A percentile compares a stretch with the other conserved stretches of the same genome.
These are phyloP conservation scores for Alexandromys fortis DNA, from an alignment of 2,113 vertebrate species.

Conservation along the genomic window DNA sequence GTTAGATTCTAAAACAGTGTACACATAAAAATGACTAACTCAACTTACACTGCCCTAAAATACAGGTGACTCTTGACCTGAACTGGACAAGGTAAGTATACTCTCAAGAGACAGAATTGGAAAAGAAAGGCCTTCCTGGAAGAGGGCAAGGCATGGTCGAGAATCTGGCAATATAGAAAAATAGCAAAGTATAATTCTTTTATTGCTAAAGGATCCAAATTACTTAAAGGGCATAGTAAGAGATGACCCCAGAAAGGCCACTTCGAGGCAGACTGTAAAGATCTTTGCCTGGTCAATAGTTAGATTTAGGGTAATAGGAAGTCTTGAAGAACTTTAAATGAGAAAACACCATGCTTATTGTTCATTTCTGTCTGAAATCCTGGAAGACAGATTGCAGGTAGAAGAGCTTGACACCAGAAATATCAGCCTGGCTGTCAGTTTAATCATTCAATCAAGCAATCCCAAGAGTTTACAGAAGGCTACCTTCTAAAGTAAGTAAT, in stretches of 20 bases:
- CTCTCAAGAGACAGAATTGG: background rate
- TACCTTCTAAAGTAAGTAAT: background rate
- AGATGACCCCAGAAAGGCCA: background rate
- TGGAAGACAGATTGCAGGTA: background rate
- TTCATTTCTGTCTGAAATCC: background rate
- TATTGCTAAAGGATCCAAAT: background rate
- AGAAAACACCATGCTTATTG: background rate
- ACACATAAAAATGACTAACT: background rate
- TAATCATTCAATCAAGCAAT: background rate
- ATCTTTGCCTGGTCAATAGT: background rate
- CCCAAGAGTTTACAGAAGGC: background rate
- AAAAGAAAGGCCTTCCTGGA: background rate
- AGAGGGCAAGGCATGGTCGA: background rate
- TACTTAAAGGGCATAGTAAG: background rate
- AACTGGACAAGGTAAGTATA: background rate
- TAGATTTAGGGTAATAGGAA: background rate
- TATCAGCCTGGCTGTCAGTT: background rate
- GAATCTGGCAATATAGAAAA: background rate
- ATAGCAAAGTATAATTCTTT: background rate
- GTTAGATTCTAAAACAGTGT: background rate
- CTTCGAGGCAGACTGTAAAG: background rate
- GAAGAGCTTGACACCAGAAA: background rate
- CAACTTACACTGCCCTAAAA: background rate
- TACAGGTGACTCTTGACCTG: constrained; percentile 2
- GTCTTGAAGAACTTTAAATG: constrained; percentile 22